Conservation (phyloP, 2,113 vertebrate genomes). For the Coptodon bakossiorum region DNA sequence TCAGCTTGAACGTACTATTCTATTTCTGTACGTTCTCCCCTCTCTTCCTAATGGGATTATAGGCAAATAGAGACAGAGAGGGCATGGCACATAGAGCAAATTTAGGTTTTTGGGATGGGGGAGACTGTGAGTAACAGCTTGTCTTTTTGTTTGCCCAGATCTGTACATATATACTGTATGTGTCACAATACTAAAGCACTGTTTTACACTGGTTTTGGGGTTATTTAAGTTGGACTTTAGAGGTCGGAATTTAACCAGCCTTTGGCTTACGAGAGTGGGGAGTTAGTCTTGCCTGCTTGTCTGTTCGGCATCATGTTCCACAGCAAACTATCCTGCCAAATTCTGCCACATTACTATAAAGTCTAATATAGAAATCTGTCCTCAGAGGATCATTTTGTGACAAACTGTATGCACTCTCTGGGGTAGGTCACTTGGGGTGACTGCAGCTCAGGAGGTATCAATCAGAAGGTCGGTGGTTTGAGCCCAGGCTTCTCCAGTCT, state of each 20-base stretch:
- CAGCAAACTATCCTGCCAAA: background rate
- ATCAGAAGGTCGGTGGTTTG: rapidly evolving
- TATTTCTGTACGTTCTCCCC: slow-evolving; percentile 57
- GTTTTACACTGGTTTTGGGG: background rate
- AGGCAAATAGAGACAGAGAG: slow-evolving; percentile 37
- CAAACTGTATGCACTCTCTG: background rate
- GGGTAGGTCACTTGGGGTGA: background rate
- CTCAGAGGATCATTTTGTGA: background rate
- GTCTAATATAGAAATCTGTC: background rate
- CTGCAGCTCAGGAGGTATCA: background rate
- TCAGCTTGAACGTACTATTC: slow-evolving; percentile 52
- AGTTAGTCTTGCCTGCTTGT: background rate
- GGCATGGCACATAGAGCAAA: slow-evolving; percentile 23
- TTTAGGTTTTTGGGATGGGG: slow-evolving; percentile 14
- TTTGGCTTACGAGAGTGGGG: background rate
- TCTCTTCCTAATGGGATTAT: slow-evolving; percentile 56
- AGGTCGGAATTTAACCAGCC: background rate
- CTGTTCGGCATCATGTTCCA: background rate
- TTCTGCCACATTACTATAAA: background rate
- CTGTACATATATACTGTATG: background rate
- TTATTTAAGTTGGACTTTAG: background rate
- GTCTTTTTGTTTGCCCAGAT: background rate
- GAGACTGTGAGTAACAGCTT: background rate
- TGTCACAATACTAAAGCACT: background rate
- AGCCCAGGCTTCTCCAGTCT: background rate